Conservation (phyloP, 2,113 vertebrate species). For the Mellivora capensis region DNA sequence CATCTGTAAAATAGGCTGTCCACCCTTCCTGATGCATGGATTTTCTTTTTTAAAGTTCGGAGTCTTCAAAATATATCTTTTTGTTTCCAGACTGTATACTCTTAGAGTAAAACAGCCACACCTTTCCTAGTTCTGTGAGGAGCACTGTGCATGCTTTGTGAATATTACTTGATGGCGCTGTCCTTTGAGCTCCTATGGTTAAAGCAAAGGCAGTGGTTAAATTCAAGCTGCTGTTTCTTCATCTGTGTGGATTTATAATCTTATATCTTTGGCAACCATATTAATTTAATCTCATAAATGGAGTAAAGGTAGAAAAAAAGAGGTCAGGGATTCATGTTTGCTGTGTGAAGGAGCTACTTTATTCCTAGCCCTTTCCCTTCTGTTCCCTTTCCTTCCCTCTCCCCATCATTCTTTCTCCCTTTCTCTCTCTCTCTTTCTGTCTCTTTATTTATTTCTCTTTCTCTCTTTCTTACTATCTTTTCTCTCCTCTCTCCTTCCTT, state of each 20-base stretch:
- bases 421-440: accelerated
- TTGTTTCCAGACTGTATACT: neutral
- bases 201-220: conserved; percentile 5
- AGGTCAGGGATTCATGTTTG: neutral
- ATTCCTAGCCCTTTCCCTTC: neutral
- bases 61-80: neutral
- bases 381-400: neutral
- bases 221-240: neutral
- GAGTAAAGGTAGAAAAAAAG: neutral
- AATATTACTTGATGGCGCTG: neutral
- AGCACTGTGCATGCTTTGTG: neutral
- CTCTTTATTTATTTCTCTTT: neutral
- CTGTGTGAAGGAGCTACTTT: neutral
- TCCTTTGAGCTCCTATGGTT: neutral
- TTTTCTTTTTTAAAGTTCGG: neutral
- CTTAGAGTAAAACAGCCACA: neutral
- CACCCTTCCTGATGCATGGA: neutral
- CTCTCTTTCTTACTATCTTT: neutral
- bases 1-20: neutral
- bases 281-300: conserved; percentile 23
- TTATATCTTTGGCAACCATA: neutral
- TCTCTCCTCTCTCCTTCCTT: neutral
- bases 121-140: neutral
- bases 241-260: neutral
- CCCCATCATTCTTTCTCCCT: neutral